phyloP scores from a whole-genome alignment of 2,797 vertebrate species.

The Syngnathus acus region DNA sequence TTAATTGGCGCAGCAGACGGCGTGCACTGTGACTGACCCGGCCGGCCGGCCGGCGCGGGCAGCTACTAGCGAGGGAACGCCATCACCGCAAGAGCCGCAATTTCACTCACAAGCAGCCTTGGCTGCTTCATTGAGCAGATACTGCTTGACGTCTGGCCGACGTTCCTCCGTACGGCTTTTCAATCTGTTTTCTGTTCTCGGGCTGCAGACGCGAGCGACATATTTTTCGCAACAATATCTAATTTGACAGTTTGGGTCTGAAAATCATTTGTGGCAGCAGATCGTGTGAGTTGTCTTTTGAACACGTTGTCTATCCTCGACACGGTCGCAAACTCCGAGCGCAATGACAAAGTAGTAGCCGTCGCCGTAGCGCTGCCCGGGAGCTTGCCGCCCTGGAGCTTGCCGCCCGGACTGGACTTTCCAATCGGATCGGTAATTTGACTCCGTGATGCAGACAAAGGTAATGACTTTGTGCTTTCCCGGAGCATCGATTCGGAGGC shows the following conservation, averaged over 20 bases:
- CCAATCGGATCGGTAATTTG: slow-evolving; percentile 72
- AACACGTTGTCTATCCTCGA: too few species aligned
- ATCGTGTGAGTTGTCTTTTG: too few species aligned
- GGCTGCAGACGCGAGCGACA: slow-evolving; percentile 33
- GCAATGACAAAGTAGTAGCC: slow-evolving; percentile 19
- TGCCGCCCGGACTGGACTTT: slow-evolving; percentile 27
- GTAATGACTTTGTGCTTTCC: slow-evolving; percentile 74
- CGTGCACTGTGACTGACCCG: slow-evolving; percentile 62
- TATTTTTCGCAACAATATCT: background rate
- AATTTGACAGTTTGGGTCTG: too few species aligned
- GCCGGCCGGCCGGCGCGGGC: slow-evolving; percentile 7
- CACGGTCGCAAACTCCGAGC: slow-evolving; percentile 3
- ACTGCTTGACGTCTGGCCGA: too few species aligned
- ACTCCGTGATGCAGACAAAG: slow-evolving; percentile 68
- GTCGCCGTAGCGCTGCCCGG: slow-evolving; percentile 26
- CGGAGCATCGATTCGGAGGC: slow-evolving; percentile 67
- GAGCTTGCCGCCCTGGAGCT: too few species aligned
- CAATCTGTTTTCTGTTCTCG: slow-evolving; percentile 31
- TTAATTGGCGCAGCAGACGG: slow-evolving; percentile 64
- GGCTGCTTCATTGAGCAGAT: background rate
- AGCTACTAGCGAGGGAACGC: slow-evolving; percentile 20
- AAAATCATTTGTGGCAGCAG: too few species aligned
- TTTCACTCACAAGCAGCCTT: slow-evolving; percentile 12
- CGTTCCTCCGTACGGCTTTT: slow-evolving; percentile 20
- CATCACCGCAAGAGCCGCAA: slow-evolving; percentile 11